A percentile compares a stretch with the other conserved stretches of the same genome.
Evolutionary conservation across 2,113 vertebrate genomes (phyloP).

Genomic region (Epinephelus lanceolatus): DNA sequence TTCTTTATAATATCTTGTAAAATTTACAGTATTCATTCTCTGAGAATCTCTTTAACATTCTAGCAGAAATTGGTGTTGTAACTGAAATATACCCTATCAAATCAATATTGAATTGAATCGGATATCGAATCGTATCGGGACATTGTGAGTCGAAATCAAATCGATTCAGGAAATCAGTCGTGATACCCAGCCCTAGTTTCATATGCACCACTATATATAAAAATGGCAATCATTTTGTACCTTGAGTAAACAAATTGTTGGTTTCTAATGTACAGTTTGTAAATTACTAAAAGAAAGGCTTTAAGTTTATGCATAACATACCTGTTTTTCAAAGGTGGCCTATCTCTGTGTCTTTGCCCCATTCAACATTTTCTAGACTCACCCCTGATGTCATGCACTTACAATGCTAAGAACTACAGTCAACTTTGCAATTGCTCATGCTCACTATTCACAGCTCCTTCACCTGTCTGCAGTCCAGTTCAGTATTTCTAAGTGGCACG

Average conservation of each 20-base stretch:
- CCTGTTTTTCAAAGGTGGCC: background rate
- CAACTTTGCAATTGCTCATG: too few relatives aligned
- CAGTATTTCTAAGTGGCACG: constrained; percentile 32
- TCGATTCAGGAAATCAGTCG: too few relatives aligned
- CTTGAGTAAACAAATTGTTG: background rate
- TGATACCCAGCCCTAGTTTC: background rate
- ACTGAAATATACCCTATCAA: too few relatives aligned
- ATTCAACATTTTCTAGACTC: background rate
- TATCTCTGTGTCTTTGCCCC: background rate
- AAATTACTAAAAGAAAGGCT: background rate
- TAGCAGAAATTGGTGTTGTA: too few relatives aligned
- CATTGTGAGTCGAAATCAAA: too few relatives aligned
- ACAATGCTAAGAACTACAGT: background rate
- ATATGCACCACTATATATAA: background rate
- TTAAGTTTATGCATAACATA: background rate
- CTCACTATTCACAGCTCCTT: constrained; percentile 16
- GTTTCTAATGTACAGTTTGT: background rate
- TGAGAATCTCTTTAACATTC: too few relatives aligned
- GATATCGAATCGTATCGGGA: too few relatives aligned
- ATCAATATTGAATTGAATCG: too few relatives aligned
- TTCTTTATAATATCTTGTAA: too few relatives aligned
- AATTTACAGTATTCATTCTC: too few relatives aligned
- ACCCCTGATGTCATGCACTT: background rate
- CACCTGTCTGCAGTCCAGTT: constrained; percentile 39
- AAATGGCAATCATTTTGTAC: background rate